phyloP scores from a whole-genome alignment of 53 echinoderm and acorn worm genomes.

The Mesocentrotus franciscanus region DNA sequence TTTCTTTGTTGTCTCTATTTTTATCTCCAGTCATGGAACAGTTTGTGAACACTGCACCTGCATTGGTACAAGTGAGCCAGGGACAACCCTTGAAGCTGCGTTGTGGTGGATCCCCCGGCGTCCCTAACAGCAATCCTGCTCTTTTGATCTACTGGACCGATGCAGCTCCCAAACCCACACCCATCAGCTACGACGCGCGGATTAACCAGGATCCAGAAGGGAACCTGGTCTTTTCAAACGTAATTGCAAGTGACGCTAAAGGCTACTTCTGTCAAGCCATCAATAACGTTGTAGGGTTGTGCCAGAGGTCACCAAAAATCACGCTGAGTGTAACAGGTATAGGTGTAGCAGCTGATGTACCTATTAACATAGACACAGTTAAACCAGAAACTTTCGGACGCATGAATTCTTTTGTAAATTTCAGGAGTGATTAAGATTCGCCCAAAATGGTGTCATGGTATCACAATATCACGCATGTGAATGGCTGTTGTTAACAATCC shows the following conservation, averaged over 20 bases:
- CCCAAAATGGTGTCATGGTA: no score
- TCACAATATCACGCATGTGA: no score
- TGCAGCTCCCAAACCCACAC: background rate
- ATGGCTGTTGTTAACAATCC: no score
- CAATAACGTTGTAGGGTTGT: background rate
- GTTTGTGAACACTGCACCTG: background rate
- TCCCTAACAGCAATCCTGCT: constrained; percentile 3
- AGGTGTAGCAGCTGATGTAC: background rate
- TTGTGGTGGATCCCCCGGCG: background rate
- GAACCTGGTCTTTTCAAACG: constrained; percentile 62
- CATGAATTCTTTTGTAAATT: no score
- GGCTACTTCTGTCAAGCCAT: constrained; percentile 44
- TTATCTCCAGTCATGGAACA: background rate
- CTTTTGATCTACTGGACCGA: constrained; percentile 1
- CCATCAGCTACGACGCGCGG: constrained; percentile 29
- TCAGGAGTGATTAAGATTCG: no score
- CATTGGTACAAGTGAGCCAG: background rate
- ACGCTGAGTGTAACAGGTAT: constrained; percentile 4
- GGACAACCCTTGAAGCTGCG: background rate
- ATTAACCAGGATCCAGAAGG: constrained; percentile 63
- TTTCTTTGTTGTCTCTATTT: background rate
- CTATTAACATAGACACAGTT: background rate
- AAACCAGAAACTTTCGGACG: no score
- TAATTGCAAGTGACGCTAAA: background rate
- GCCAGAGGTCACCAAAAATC: background rate